Base-by-base conservation (phyloP, 1,140 invertebrate genomes). In the Delia radicum region DNA sequence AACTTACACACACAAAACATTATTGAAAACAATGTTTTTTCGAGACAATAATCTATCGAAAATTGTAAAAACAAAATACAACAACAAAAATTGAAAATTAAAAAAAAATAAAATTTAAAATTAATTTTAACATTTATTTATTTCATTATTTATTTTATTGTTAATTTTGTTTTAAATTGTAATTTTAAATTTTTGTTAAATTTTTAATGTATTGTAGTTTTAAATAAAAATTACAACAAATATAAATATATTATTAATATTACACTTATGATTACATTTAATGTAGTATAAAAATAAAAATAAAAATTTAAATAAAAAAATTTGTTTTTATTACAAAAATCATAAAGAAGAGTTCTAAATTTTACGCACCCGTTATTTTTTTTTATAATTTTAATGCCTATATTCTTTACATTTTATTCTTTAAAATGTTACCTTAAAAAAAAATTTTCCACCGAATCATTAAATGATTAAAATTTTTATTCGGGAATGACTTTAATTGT, bases 181-280 rank as follows among this genome's bases (percentile, higher is more conserved):
- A 18, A 1, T 67, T 67, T 31, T 3, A 63, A 63, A 26, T 26
- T 0, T 67, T 67, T 67, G 4, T 67, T 63, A 31, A 67, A 31
- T 31, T 67, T 67, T 31, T 63, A 65, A 15, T 26, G 12, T 27
- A 15, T 67, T 29, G n/a, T 67, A 67, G 15, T 31, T 67, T 67
- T 31, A 28, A n/a, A 48, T 15, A 5, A 48, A 48, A 48, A 15
- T 33, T 46, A 63, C 28, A 65, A 65, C 62, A 62, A 62, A 62
- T 12, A 62, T 26, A 27, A 8, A 15, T 48, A 48, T 48, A 48
- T 15, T 48, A 15, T 48, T 48, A 48, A 31, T 67, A 65, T 67
- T n/a, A 67, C 63, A 67, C 63, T 67, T 67, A 67, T 67, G 63
- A 67, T 67, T 67, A 67, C 63, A 67, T 67, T 67, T 73, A 73